Conservation (phyloP, 92 coral and sea anemone genomes). For the Pocillopora grandis region DNA sequence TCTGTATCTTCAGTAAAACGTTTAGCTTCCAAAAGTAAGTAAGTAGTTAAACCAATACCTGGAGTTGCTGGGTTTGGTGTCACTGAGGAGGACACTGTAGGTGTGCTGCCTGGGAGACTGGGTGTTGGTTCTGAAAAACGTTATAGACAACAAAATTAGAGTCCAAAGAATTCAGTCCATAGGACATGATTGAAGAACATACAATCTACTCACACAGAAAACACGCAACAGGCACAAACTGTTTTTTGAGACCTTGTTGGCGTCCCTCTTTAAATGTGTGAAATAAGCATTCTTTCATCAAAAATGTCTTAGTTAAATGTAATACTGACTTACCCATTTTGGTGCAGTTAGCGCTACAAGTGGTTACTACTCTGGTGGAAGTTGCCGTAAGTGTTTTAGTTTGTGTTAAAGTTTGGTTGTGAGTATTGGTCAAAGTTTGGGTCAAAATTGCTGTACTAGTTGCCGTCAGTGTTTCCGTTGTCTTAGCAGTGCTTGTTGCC, state of each 20-base stretch:
- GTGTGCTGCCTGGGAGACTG: slow-evolving; percentile 12
- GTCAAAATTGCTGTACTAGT: slow-evolving; percentile 34
- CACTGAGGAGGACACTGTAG: not conserved
- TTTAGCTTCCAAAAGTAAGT: not conserved
- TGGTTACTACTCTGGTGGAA: slow-evolving; percentile 58
- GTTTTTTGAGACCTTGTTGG: no score
- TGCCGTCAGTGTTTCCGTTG: slow-evolving; percentile 35
- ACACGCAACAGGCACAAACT: no score
- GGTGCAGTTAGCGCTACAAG: slow-evolving; percentile 63
- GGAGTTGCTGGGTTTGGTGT: not conserved
- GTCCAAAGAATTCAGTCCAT: no score
- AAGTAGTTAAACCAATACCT: not conserved
- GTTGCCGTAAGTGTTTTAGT: slow-evolving; percentile 33
- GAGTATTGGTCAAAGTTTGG: slow-evolving; percentile 30
- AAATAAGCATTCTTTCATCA: no score
- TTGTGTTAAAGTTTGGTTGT: slow-evolving; percentile 30
- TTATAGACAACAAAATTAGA: no score
- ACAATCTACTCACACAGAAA: no score
- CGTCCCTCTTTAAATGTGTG: no score
- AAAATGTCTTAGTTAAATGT: no score
- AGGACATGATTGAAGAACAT: no score
- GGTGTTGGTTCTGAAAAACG: slow-evolving; percentile 12
- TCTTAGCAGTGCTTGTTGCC: slow-evolving; percentile 54
- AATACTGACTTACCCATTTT: slow-evolving; percentile 14
- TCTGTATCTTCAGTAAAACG: no score